Percentiles rank a stretch among this genome's conserved stretches.
Evolutionary conservation across 2,797 vertebrate species (phyloP).

Genomic region (Sebastes flavidus): DNA sequence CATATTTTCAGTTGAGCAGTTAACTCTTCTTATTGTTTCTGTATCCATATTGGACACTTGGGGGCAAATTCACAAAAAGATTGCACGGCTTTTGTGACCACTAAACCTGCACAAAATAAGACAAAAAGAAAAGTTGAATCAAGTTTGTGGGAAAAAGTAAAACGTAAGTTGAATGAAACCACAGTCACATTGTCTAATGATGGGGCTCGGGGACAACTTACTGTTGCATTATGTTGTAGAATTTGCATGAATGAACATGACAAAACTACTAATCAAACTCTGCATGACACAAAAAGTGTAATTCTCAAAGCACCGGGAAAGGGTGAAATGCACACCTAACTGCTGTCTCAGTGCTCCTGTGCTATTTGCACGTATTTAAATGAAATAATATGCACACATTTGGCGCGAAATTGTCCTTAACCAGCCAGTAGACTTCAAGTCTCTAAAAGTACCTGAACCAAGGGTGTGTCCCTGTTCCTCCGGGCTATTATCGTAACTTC

Average conservation of each 20-base stretch:
- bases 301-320: no score
- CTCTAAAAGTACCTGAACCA: background rate
- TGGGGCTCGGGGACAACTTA: background rate
- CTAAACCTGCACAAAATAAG: no score
- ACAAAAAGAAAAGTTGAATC: background rate
- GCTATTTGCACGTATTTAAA: no score
- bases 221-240: background rate
- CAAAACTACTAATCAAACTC: background rate
- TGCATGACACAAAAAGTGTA: no score
- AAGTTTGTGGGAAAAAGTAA: background rate
- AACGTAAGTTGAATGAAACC: background rate
- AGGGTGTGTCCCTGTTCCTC: background rate
- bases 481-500: background rate
- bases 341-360: no score
- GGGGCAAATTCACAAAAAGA: no score
- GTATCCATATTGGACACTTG: no score
- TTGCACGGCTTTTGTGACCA: no score
- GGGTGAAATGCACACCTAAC: no score
- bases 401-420: background rate
- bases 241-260: background rate
- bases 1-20: no score
- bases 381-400: background rate
- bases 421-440: background rate
- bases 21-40: no score
- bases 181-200: background rate